Conservation (phyloP, 1,140 invertebrate species). For the Lordiphosa mommai region DNA sequence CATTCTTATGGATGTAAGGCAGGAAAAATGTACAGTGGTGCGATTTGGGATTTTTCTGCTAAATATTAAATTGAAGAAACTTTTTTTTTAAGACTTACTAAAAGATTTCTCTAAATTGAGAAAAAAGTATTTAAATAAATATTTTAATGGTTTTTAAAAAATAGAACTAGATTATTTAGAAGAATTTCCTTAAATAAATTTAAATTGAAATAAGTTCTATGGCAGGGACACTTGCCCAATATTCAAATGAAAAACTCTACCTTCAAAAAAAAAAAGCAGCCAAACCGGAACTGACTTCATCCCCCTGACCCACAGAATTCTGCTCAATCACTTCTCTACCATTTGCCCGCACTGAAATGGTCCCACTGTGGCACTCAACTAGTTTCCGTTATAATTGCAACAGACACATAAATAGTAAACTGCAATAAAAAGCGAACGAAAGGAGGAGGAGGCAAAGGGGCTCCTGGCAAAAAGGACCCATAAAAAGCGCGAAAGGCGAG, state of each 20-base stretch:
- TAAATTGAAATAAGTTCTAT: too few relatives aligned
- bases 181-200: too few relatives aligned
- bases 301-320: neutral
- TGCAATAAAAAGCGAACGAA: slow-evolving; percentile 61
- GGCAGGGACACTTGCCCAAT: too few relatives aligned
- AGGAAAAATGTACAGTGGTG: slow-evolving; percentile 13
- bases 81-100: too few relatives aligned
- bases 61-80: neutral
- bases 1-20: slow-evolving; percentile 8
- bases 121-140: too few relatives aligned
- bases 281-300: too few relatives aligned
- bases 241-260: too few relatives aligned
- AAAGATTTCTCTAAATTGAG: neutral
- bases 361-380: slow-evolving; percentile 72
- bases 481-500: slow-evolving; percentile 18
- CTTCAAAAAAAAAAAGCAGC: too few relatives aligned
- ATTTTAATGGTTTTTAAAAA: too few relatives aligned
- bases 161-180: too few relatives aligned
- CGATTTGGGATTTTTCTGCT: neutral
- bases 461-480: neutral
- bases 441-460: neutral
- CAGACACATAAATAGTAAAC: slow-evolving; percentile 79
- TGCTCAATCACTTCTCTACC: neutral
- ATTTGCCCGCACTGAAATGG: slow-evolving; percentile 6
- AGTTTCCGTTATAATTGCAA: slow-evolving; percentile 77